phyloP scores from a whole-genome alignment of 2,888 invertebrate species.

The Drosophila formosana region DNA sequence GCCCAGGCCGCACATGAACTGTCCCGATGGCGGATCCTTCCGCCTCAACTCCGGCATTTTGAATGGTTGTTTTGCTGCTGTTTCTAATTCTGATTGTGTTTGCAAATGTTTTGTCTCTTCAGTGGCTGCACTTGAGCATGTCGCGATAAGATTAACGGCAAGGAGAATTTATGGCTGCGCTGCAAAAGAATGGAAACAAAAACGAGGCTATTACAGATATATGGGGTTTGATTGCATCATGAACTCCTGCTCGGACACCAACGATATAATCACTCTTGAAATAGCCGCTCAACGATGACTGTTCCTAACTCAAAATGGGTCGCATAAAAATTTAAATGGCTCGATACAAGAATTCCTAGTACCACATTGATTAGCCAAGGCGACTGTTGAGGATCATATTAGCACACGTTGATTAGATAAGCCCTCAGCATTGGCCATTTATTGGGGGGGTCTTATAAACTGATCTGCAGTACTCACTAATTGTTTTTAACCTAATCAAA shows the following conservation, averaged over 20 bases:
- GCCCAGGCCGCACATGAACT: constrained; percentile 86
- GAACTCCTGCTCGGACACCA: background rate
- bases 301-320: constrained; percentile 16
- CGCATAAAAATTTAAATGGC: constrained; percentile 45
- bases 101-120: constrained; percentile 29
- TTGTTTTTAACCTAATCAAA: background rate
- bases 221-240: constrained; percentile 8
- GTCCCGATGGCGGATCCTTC: constrained; percentile 57
- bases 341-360: constrained; percentile 39
- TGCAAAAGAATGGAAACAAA: constrained; percentile 4
- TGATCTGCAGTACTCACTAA: constrained; percentile 24
- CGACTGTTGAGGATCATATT: constrained; percentile 56
- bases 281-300: constrained; percentile 58
- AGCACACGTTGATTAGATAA: constrained; percentile 62
- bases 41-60: constrained; percentile 60
- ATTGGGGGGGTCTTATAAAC: constrained; percentile 26
- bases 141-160: constrained; percentile 39
- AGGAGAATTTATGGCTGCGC: constrained; percentile 24
- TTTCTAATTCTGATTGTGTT: background rate
- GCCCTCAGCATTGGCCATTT: constrained; percentile 11
- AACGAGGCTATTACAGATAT: constrained; percentile 5
- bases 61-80: background rate
- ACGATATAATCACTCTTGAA: constrained; percentile 16
- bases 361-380: constrained; percentile 43
- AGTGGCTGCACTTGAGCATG: constrained; percentile 39